Evolutionary conservation across 35 echinoderm and acorn worm species (phyloP), one percentile per base, ranked within the genome.

Genomic region (Heliocidaris tuberculata): DNA sequence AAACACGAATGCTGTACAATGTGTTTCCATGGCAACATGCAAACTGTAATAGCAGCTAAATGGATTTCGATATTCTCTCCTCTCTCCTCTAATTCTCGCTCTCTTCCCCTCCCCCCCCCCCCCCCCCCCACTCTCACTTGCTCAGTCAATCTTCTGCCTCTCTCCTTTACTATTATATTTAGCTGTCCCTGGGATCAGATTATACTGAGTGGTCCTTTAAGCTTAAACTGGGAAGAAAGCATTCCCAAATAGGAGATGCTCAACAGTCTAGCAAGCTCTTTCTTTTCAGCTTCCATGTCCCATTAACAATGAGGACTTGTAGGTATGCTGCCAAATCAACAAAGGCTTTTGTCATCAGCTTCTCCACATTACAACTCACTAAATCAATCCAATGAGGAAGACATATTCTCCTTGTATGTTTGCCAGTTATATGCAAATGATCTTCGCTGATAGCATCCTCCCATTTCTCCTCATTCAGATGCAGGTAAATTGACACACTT

Each of bases 371-470:
- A 78, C 65, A 78, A 78, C 65, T 42, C 17, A 24, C 65, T 78
- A 78, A 78, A 78, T 47, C 87, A 89, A 89, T 89, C 30, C 87
- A 89, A 47, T 13, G 31, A 89, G 12, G 87, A 48, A 89, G 87
- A 13, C 31, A 32, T 89, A 48, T 89, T 89, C 31, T 48, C 15
- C 87, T 89, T 24, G 19, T 11, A 47, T 89, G 87, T 48, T 48
- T 42, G 87, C 87, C 87, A 47, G 87, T 47, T 89, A 89, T 42
- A 89, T 89, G 87, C 87, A 89, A 89, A 89, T 89, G 87, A 47
- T 47, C 87, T 89, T 47, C 0, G 87, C 31, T 48, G 47, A 32
- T 47, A 89, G 87, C 87, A 89, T n/a, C 87, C 87, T 24, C 32
- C 87, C 15, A 47, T 35, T 30, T 89, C 87, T 89, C 32, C 87